These are phyloP conservation scores for Cheilosia grossa DNA, from an alignment of 2,888 invertebrate genomes.

Conservation along the genomic window DNA sequence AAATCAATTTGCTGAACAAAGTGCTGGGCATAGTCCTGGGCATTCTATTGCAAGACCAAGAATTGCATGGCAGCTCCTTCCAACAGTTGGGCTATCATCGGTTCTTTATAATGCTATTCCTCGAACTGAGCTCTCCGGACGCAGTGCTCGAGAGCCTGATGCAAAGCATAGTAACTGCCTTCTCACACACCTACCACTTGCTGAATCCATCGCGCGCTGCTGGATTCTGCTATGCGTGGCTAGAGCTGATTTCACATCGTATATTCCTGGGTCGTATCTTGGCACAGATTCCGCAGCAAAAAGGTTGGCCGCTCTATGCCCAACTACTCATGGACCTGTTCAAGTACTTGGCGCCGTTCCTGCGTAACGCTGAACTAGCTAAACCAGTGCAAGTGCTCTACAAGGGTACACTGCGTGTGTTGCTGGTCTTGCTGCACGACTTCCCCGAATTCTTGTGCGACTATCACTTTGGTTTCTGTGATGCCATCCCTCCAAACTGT, in stretches of 20 bases:
- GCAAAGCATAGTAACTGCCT: slow-evolving; percentile 93
- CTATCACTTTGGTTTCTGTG: slow-evolving; percentile 99
- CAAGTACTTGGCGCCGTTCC: slow-evolving; percentile 97
- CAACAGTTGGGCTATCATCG: slow-evolving; percentile 99
- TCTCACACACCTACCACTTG: slow-evolving; percentile 97
- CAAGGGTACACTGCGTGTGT: slow-evolving; percentile 96
- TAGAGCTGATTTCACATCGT: slow-evolving; percentile 98
- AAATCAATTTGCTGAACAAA: slow-evolving; percentile 98
- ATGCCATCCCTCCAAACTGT: slow-evolving; percentile 99
- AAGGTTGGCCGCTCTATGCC: slow-evolving; percentile 99
- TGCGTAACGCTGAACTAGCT: slow-evolving; percentile 97
- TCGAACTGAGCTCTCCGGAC: slow-evolving; percentile 97
- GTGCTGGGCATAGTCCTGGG: slow-evolving; percentile 96
- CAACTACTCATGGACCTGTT: slow-evolving; percentile 97
- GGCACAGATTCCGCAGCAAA: slow-evolving; percentile 95
- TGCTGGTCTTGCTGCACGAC: slow-evolving; percentile 97
- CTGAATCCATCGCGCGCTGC: slow-evolving; percentile 96
- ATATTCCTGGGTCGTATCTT: slow-evolving; percentile 97
- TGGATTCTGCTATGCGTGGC: slow-evolving; percentile 99
- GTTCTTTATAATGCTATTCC: slow-evolving; percentile 97
- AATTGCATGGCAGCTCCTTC: slow-evolving; percentile 91
- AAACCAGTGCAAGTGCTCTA: slow-evolving; percentile 97
- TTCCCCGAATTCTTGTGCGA: slow-evolving; percentile 99
- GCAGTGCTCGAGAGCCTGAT: slow-evolving; percentile 97
- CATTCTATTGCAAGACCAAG: slow-evolving; percentile 97